Conservation (phyloP, 2,113 vertebrate species). For the Delphinapterus leucas region DNA sequence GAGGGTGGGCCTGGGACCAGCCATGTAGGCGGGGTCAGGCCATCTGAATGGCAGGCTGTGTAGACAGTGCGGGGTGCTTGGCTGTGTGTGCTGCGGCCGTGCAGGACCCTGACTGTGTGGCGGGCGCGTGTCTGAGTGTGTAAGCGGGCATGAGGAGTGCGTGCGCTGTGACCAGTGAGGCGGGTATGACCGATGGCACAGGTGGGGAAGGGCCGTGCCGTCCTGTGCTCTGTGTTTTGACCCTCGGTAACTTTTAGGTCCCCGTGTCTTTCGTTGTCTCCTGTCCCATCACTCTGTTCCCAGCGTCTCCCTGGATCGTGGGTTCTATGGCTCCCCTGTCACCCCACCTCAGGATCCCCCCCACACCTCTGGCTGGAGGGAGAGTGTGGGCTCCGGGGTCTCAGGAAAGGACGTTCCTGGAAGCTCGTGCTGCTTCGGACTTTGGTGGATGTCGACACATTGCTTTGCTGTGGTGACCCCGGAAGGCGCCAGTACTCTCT, state of each 20-base stretch:
- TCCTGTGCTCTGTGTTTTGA: neutral
- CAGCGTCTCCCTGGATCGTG: neutral
- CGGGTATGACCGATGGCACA: accelerated
- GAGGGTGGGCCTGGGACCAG: neutral
- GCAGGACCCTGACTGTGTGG: neutral
- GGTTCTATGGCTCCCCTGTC: neutral
- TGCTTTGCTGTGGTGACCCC: accelerated
- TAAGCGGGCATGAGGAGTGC: neutral
- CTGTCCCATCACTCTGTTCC: neutral
- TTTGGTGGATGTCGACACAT: neutral
- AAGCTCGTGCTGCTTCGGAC: neutral
- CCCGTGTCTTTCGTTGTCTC: neutral
- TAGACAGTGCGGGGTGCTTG: neutral
- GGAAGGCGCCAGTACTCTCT: neutral
- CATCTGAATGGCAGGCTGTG: neutral
- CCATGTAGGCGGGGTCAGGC: neutral
- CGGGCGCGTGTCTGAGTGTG: too few species aligned
- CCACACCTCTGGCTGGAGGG: neutral
- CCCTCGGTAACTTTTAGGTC: neutral
- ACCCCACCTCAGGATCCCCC: too few species aligned
- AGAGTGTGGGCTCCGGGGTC: neutral
- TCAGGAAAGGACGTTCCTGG: neutral
- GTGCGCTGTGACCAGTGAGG: neutral
- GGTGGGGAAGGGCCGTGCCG: neutral
- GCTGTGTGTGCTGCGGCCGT: neutral